Evolutionary conservation across 2,888 invertebrate genomes (phyloP).

Genomic region (Stenchaetothrips biformis): DNA sequence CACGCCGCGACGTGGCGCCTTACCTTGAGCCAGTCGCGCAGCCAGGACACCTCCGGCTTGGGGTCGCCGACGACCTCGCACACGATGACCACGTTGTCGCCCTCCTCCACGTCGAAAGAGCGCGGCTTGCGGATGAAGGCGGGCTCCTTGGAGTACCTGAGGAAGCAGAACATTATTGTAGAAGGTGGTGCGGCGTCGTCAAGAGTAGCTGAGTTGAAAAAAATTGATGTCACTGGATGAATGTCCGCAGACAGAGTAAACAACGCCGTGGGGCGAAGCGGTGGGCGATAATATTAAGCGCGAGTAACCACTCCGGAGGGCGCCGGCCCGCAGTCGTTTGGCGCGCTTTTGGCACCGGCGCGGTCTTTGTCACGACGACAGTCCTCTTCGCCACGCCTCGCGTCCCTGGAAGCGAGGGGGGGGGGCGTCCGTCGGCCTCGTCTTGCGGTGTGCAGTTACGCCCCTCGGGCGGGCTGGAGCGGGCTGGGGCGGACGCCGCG

Average conservation of each 20-base stretch:
- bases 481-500: not conserved
- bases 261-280: too few species aligned
- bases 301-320: too few species aligned
- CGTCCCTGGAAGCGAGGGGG: not conserved
- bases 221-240: too few species aligned
- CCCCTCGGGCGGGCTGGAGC: not conserved
- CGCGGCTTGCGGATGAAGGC: constrained; percentile 76
- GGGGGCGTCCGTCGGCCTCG: not conserved
- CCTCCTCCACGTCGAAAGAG: constrained; percentile 76
- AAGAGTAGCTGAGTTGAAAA: too few species aligned
- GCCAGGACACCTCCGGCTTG: constrained; percentile 81
- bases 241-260: too few species aligned
- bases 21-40: constrained; percentile 81
- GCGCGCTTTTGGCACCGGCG: not conserved
- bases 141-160: constrained; percentile 78
- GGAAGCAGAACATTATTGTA: not conserved
- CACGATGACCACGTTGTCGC: constrained; percentile 77
- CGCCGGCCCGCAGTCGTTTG: too few species aligned
- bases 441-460: not conserved
- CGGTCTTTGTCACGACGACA: not conserved
- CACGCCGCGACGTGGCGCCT: constrained; percentile 40
- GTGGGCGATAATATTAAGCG: too few species aligned
- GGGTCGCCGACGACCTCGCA: constrained; percentile 88
- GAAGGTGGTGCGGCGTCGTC: not conserved
- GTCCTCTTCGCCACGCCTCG: not conserved